Evolutionary conservation across 2,888 invertebrate species (phyloP).

Genomic region (Cantharis rustica): DNA sequence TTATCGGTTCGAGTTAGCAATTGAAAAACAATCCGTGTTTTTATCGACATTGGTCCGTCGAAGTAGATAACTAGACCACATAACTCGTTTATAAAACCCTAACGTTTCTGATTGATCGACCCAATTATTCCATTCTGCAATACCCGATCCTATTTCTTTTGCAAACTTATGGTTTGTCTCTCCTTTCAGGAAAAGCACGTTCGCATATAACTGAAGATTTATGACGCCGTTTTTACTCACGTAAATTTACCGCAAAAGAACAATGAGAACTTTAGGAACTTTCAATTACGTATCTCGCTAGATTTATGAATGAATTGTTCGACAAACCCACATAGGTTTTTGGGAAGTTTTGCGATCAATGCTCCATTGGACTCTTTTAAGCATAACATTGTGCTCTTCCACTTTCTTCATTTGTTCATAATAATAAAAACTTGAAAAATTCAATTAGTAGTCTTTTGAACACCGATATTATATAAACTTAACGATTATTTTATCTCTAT

Average conservation of each 20-base stretch:
- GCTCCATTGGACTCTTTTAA: background rate
- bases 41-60: background rate
- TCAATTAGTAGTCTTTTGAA: too few species aligned
- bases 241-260: background rate
- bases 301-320: background rate
- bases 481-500: too few species aligned
- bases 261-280: background rate
- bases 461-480: too few species aligned
- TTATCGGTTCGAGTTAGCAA: slow-evolving; percentile 1
- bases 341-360: background rate
- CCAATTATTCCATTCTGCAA: background rate
- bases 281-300: background rate
- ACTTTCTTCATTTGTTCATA: background rate
- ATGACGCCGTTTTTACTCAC: background rate
- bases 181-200: background rate
- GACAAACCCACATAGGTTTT: background rate
- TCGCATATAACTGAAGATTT: background rate
- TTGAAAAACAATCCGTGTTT: slow-evolving; percentile 1
- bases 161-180: background rate
- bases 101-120: background rate
- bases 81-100: background rate
- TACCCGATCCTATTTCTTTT: background rate
- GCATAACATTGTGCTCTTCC: background rate
- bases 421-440: too few species aligned
- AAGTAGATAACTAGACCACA: slow-evolving; percentile 1